Conservation (phyloP, 2,113 vertebrate species). For the Raja brachyura region DNA sequence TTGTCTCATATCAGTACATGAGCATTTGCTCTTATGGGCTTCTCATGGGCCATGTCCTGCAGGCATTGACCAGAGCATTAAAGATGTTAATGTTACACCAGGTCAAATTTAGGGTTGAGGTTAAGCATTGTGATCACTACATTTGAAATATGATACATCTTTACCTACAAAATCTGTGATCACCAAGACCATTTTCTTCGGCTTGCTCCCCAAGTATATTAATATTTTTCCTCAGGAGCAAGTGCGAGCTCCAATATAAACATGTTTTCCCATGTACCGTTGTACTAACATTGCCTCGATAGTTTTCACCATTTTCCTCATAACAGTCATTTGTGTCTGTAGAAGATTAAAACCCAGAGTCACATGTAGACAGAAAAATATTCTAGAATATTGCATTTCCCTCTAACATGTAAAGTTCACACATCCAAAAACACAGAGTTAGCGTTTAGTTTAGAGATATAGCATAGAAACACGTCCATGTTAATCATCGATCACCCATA, state of each 20-base stretch:
- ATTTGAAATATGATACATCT: background rate
- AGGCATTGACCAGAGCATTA: background rate
- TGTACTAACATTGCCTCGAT: slow-evolving; percentile 56
- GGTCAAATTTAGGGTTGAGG: background rate
- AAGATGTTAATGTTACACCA: background rate
- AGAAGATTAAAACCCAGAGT: slow-evolving; percentile 28
- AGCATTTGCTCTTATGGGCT: background rate
- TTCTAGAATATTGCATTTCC: background rate
- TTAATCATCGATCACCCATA: too few species aligned
- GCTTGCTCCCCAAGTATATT: slow-evolving; percentile 60
- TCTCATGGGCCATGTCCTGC: background rate
- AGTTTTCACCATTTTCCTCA: slow-evolving; percentile 44
- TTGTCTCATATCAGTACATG: too few species aligned
- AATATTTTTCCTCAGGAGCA: slow-evolving; percentile 51
- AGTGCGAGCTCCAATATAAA: slow-evolving; percentile 63
- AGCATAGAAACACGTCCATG: too few species aligned
- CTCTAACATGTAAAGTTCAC: too few species aligned
- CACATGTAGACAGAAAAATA: background rate
- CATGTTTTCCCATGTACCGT: slow-evolving; percentile 50
- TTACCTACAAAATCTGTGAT: slow-evolving; percentile 70
- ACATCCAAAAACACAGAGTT: too few species aligned
- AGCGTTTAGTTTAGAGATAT: too few species aligned
- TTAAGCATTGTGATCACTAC: background rate
- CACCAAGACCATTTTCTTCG: slow-evolving; percentile 52
- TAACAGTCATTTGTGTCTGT: slow-evolving; percentile 59